Conservation (phyloP, 2,113 vertebrate species). For the Salvelinus sp. region DNA sequence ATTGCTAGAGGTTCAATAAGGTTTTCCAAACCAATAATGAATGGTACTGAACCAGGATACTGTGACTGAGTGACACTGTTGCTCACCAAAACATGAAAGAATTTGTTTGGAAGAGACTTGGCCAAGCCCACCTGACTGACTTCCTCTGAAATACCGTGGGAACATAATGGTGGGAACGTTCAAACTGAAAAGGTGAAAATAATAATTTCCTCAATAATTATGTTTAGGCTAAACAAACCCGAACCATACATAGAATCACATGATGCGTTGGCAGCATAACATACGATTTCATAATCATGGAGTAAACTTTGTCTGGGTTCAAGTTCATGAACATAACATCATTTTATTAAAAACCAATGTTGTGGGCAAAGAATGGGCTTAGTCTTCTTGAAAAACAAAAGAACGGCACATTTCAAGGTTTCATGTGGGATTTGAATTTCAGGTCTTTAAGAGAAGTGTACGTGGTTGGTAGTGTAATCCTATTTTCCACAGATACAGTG, state of each 20-base stretch:
- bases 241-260: neutral
- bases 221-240: slow-evolving; percentile 13
- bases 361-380: no score
- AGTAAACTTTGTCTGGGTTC: neutral
- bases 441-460: slow-evolving; percentile 21
- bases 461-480: no score
- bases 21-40: no score
- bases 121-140: neutral
- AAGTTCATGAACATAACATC: neutral
- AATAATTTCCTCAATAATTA: slow-evolving; percentile 8
- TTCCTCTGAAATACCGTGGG: neutral
- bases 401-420: slow-evolving; percentile 18
- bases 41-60: no score
- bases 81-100: neutral
- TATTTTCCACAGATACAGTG: no score
- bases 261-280: neutral
- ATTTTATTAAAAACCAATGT: no score
- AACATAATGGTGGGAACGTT: slow-evolving; percentile 4
- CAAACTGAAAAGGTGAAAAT: neutral
- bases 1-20: neutral
- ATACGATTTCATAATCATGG: neutral
- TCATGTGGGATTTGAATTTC: slow-evolving; percentile 26
- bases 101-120: neutral
- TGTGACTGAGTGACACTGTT: no score
- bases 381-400: no score